Conservation (phyloP, 2,888 invertebrate genomes). For the Drosophila paranaensis region DNA sequence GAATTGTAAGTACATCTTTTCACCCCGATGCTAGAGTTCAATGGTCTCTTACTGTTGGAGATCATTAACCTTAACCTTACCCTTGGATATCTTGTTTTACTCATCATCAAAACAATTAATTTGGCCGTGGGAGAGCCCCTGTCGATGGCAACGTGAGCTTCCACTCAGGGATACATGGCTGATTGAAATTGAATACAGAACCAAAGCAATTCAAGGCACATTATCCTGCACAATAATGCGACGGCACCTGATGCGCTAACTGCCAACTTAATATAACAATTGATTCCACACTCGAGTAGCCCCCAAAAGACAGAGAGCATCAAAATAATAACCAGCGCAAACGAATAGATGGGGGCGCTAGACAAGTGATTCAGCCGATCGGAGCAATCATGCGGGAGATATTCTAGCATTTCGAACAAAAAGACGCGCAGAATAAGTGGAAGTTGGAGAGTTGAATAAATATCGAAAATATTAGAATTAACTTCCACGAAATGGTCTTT, state of each 20-base stretch:
- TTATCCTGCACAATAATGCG: constrained; percentile 55
- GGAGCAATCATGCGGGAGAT: constrained; percentile 67
- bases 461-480: constrained; percentile 60
- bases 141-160: constrained; percentile 39
- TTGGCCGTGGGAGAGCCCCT: constrained; percentile 57
- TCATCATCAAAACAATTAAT: constrained; percentile 29
- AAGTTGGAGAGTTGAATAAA: constrained; percentile 52
- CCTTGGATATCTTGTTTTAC: constrained; percentile 12
- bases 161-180: constrained; percentile 71
- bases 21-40: constrained; percentile 46
- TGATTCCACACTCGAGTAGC: constrained; percentile 41
- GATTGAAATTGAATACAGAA: constrained; percentile 70
- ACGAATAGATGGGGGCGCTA: constrained; percentile 40
- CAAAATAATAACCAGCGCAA: background rate
- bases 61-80: constrained; percentile 66
- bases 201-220: constrained; percentile 51
- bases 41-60: constrained; percentile 34
- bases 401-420: constrained; percentile 34
- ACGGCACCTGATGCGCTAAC: constrained; percentile 70
- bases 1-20: background rate
- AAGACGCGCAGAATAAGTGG: constrained; percentile 13
- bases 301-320: constrained; percentile 16
- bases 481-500: constrained; percentile 70
- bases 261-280: constrained; percentile 59
- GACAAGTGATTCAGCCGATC: constrained; percentile 46